A percentile compares a stretch with the other conserved stretches of the same genome.
These are phyloP conservation scores for Dolichoris vasculosae DNA, from an alignment of 1,140 invertebrate genomes.

Conservation along the genomic window DNA sequence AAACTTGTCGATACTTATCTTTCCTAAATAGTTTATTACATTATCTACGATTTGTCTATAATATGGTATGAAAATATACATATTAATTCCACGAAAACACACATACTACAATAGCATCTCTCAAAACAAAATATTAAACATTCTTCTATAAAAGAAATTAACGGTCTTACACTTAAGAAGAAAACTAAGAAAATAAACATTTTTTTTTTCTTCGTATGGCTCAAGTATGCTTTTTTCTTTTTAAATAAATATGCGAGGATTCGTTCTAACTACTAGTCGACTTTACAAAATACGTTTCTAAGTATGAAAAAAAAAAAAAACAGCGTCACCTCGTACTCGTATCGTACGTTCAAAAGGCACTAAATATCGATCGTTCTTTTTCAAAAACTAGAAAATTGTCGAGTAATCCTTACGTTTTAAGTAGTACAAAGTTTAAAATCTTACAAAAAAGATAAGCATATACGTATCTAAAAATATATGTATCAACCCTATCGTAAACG, in stretches of 20 bases:
- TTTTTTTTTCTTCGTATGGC: slow-evolving; percentile 21
- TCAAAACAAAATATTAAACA: slow-evolving; percentile 38
- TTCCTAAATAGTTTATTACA: slow-evolving; percentile 39
- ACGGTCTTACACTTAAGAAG: slow-evolving; percentile 27
- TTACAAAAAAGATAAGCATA: slow-evolving; percentile 21
- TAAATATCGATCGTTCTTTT: slow-evolving; percentile 34
- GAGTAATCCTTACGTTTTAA: slow-evolving; percentile 35
- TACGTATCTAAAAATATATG: slow-evolving; percentile 29
- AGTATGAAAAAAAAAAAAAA: slow-evolving; percentile 22
- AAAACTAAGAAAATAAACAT: slow-evolving; percentile 21
- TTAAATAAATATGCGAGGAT: slow-evolving; percentile 4
- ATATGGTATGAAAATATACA: slow-evolving; percentile 51
- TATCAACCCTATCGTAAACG: neutral
- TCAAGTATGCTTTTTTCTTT: neutral
- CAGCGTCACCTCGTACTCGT: neutral
- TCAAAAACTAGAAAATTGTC: slow-evolving; percentile 20
- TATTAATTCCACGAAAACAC: slow-evolving; percentile 44
- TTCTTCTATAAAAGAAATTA: slow-evolving; percentile 31
- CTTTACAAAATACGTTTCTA: slow-evolving; percentile 24
- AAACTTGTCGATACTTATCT: slow-evolving; percentile 27
- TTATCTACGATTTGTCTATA: slow-evolving; percentile 30
- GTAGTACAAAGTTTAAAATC: slow-evolving; percentile 17
- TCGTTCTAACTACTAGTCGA: neutral
- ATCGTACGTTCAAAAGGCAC: slow-evolving; percentile 41
- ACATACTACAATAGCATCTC: slow-evolving; percentile 32